These are phyloP conservation scores for Polylopha cassiicola DNA, from an alignment of 2,888 invertebrate species.

Conservation along the genomic window DNA sequence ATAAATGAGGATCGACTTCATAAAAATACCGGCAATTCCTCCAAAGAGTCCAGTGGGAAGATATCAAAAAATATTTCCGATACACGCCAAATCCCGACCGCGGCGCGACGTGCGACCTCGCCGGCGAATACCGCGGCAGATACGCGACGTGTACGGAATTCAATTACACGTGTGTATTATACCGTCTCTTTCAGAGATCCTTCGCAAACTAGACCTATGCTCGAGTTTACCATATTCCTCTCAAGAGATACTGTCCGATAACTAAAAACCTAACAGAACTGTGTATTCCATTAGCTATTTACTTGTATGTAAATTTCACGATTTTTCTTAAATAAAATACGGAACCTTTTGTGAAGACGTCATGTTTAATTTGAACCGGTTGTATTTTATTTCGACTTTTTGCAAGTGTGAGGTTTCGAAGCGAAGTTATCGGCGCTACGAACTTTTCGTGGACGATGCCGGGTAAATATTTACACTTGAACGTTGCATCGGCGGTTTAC, in stretches of 20 bases:
- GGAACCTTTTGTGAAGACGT: constrained; percentile 20
- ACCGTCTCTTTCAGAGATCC: constrained; percentile 43
- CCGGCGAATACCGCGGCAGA: constrained; percentile 41
- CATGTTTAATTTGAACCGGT: constrained; percentile 29
- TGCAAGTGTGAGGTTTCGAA: constrained; percentile 47
- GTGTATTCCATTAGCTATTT: too few relatives aligned
- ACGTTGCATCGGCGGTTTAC: constrained; percentile 50
- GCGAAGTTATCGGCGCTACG: constrained; percentile 54
- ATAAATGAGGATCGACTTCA: constrained; percentile 46
- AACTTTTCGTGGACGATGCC: constrained; percentile 57
- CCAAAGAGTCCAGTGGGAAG: constrained; percentile 49
- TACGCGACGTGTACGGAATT: constrained; percentile 57
- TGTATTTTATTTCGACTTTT: constrained; percentile 45
- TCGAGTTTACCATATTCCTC: too few relatives aligned
- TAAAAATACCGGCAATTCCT: constrained; percentile 58
- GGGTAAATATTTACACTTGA: constrained; percentile 67
- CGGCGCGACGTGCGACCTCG: constrained; percentile 52
- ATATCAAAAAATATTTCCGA: constrained; percentile 63
- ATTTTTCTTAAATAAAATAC: constrained; percentile 23
- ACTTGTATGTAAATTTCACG: neutral
- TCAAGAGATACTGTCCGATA: too few relatives aligned
- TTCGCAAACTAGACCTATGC: constrained; percentile 25
- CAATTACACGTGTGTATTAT: constrained; percentile 56
- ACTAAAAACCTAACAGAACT: too few relatives aligned
- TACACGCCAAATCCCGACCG: constrained; percentile 65